Percentiles rank a stretch among this genome's conserved stretches.
Conservation (phyloP, 92 coral and sea anemone species). For the Scolanthus callimorphus region DNA sequence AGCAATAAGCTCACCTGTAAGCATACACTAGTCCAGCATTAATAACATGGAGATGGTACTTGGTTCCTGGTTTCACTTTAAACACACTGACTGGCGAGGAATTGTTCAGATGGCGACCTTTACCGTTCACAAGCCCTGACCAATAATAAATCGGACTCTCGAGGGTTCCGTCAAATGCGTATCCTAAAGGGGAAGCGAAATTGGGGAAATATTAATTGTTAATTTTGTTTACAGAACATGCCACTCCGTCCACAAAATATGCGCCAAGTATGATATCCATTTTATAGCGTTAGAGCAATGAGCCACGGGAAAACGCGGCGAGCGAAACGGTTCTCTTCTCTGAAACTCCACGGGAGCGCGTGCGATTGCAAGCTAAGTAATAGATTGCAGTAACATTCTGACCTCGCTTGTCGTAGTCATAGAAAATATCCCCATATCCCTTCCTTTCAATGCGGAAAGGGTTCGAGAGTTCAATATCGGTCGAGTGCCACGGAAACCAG, state of each 20-base stretch:
- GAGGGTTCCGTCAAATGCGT: constrained; percentile 24
- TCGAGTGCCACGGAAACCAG: constrained; percentile 32
- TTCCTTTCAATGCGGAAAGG: constrained; percentile 19
- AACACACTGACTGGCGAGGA: constrained; percentile 56
- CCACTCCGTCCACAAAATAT: too few relatives aligned
- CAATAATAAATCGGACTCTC: constrained; percentile 63
- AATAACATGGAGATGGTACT: constrained; percentile 61
- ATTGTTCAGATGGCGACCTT: constrained; percentile 56
- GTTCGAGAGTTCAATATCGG: constrained; percentile 32
- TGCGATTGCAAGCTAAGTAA: neutral
- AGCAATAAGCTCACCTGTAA: too few relatives aligned
- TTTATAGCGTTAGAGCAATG: too few relatives aligned
- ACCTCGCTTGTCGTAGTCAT: constrained; percentile 18
- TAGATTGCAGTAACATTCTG: neutral
- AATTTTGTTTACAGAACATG: too few relatives aligned
- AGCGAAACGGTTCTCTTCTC: too few relatives aligned
- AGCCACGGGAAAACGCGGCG: too few relatives aligned
- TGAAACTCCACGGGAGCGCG: too few relatives aligned
- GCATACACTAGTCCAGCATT: constrained; percentile 22
- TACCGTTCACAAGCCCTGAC: constrained; percentile 79
- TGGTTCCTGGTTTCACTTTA: constrained; percentile 44
- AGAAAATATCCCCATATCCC: constrained; percentile 36
- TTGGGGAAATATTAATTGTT: too few relatives aligned
- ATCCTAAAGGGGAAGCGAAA: too few relatives aligned
- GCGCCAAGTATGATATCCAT: too few relatives aligned